Percentiles rank a stretch among this genome's conserved stretches.
Evolutionary conservation across 2,113 vertebrate genomes (phyloP).

Genomic region (Brachypteracias leptosomus): DNA sequence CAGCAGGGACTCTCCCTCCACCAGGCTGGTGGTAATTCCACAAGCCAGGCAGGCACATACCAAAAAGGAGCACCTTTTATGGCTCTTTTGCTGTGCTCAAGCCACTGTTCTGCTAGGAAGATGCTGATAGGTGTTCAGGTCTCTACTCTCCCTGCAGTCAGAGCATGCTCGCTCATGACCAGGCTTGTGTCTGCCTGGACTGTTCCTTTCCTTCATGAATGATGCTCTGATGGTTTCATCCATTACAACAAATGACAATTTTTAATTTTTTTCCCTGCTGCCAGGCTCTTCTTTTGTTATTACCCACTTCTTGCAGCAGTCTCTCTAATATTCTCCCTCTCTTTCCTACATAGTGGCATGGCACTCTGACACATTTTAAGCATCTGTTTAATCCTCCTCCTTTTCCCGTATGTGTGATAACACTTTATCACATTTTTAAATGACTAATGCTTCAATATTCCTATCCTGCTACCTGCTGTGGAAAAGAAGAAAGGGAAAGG

Average conservation of each 20-base stretch:
- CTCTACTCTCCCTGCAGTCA: neutral
- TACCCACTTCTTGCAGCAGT: neutral
- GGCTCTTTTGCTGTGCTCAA: neutral
- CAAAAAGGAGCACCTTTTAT: neutral
- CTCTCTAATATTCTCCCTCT: neutral
- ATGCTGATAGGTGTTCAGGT: neutral
- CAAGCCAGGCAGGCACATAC: neutral
- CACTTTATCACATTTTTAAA: slow-evolving; percentile 6
- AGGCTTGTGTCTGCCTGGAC: neutral
- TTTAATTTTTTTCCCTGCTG: neutral
- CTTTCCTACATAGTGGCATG: neutral
- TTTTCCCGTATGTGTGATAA: neutral
- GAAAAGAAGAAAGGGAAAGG: slow-evolving; percentile 2
- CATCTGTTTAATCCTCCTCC: neutral
- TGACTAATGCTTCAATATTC: slow-evolving; percentile 20
- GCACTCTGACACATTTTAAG: neutral
- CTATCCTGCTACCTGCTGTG: slow-evolving; percentile 18
- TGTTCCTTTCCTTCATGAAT: neutral
- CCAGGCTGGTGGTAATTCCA: neutral
- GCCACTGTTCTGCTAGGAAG: neutral
- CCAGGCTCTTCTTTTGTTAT: neutral
- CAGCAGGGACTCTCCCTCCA: neutral
- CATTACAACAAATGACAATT: neutral
- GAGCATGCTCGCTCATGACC: neutral
- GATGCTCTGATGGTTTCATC: neutral